Evolutionary conservation across 2,113 vertebrate species (phyloP).

Genomic region (Oreochromis niloticus): DNA sequence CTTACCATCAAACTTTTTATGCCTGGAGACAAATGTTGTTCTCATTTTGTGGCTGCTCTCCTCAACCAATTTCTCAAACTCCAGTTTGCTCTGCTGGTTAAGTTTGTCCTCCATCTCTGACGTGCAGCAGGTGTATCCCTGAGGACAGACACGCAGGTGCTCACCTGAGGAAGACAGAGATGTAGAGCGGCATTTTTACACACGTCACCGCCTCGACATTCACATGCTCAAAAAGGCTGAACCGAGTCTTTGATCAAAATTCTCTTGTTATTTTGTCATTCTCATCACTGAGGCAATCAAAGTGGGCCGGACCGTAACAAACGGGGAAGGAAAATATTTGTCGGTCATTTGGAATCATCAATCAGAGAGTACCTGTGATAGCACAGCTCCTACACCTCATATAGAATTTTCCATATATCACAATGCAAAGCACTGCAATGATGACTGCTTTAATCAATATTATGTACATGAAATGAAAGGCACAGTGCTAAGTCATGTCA

Average conservation of each 20-base stretch:
- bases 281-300: conserved; percentile 38
- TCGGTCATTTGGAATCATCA: conserved; percentile 16
- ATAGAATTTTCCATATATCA: not conserved
- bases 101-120: conserved; percentile 95
- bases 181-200: not conserved
- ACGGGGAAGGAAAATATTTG: conserved; percentile 33
- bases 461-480: not conserved
- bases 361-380: conserved; percentile 7
- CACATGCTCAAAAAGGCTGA: conserved; percentile 25
- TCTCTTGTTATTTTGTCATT: conserved; percentile 38
- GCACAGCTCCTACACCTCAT: not conserved
- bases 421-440: not conserved
- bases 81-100: conserved; percentile 89
- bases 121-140: conserved; percentile 96
- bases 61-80: conserved; percentile 90
- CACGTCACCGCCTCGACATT: conserved; percentile 11
- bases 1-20: conserved; percentile 98
- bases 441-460: not conserved
- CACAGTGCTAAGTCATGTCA: not conserved
- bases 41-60: conserved; percentile 85
- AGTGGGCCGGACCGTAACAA: conserved; percentile 24
- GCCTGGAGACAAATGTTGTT: conserved; percentile 86
- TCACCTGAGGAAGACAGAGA: conserved; percentile 77
- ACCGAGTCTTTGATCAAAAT: conserved; percentile 42
- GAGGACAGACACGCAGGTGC: conserved; percentile 92